These are phyloP conservation scores for Amazona vittata DNA, from an alignment of 2,113 vertebrate species.

Conservation along the genomic window DNA sequence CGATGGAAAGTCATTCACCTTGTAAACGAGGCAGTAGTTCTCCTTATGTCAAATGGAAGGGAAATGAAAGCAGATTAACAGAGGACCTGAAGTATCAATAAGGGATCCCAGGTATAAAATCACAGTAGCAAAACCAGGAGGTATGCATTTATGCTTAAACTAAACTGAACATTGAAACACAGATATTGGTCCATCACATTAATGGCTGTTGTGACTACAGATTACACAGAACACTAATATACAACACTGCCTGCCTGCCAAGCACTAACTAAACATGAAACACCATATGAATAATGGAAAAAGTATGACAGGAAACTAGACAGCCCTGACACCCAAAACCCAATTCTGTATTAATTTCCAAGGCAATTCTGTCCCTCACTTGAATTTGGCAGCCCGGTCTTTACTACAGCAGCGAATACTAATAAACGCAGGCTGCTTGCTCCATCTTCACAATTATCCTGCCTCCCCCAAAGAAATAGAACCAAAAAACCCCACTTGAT, in stretches of 20 bases:
- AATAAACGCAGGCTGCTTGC: neutral
- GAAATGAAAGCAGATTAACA: neutral
- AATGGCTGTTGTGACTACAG: neutral
- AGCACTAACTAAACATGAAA: neutral
- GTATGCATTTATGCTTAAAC: neutral
- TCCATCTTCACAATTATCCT: neutral
- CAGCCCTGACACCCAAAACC: neutral
- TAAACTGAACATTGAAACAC: fast-evolving
- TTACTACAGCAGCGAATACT: neutral
- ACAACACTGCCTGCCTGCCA: neutral
- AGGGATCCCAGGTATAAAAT: neutral
- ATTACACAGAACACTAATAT: neutral
- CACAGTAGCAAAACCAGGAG: neutral
- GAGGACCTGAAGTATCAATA: neutral
- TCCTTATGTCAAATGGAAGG: neutral
- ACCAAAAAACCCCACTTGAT: neutral
- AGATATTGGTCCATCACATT: neutral
- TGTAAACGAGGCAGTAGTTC: neutral
- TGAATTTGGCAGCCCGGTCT: neutral
- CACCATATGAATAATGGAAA: neutral
- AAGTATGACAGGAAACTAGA: neutral
- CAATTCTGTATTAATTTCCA: neutral
- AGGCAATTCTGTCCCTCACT: neutral
- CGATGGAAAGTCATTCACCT: neutral
- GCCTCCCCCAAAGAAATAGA: neutral